Conservation (phyloP, 1,140 invertebrate genomes). For the Cotesia glomerata region DNA sequence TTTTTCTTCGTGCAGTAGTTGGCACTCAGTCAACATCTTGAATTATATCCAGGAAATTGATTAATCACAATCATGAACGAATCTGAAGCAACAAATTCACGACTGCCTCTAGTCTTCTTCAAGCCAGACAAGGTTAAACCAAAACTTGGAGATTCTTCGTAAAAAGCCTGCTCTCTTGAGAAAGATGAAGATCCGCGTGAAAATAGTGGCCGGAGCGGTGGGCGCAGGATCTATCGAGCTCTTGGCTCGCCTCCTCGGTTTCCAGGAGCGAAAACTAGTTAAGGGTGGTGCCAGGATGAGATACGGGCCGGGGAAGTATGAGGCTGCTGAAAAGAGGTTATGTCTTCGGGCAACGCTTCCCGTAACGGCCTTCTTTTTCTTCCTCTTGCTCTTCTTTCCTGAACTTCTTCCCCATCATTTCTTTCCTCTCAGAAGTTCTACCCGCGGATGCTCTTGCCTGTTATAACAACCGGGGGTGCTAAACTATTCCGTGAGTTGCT, state of each 20-base stretch:
- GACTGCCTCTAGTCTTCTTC: too few species aligned
- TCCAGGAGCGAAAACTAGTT: constrained; percentile 18
- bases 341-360: constrained; percentile 26
- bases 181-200: constrained; percentile 15
- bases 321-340: constrained; percentile 21
- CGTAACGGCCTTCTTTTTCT: constrained; percentile 16
- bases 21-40: too few species aligned
- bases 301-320: constrained; percentile 12
- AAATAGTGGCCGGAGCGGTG: not conserved
- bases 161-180: not conserved
- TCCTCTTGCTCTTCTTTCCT: not conserved
- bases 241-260: constrained; percentile 31
- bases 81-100: too few species aligned
- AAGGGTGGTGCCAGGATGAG: constrained; percentile 30
- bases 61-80: too few species aligned
- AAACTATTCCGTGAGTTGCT: constrained; percentile 16
- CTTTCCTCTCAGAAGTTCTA: not conserved
- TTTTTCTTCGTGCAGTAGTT: too few species aligned
- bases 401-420: not conserved
- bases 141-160: too few species aligned
- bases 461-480: not conserved
- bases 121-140: not conserved
- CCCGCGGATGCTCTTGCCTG: too few species aligned
- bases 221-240: constrained; percentile 27
- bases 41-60: too few species aligned